Base-by-base conservation (phyloP, 2,113 vertebrate genomes). In the Argyrosomus japonicus region DNA sequence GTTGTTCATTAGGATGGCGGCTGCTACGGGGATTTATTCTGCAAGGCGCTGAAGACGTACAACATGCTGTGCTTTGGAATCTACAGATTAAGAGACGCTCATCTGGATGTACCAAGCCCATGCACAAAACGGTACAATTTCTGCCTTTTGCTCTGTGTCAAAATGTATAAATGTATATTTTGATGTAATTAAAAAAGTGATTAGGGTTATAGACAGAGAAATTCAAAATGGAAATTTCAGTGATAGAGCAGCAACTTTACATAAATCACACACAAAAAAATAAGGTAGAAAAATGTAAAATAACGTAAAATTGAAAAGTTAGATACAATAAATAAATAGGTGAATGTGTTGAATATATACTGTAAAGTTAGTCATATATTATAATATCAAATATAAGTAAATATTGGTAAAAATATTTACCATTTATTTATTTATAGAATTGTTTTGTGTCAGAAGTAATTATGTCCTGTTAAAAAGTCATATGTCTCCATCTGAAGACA, bases 1-100 rank as follows among this genome's bases (percentile, higher is more conserved):
- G 56, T 81, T 85, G 7, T 76, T 86, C 86, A 68, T 75, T 90
- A 99, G 98, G 98, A 99, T 69, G 98, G 98, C 48, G 98, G 98
- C 81, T 99, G 98, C 96, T 99, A 99, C 5, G 98, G 98, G 85
- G 98, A 99, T 91, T 95, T 99, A 23, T 99, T 99, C 95, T 99
- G 98, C 94, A 99, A 99, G 96, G 98, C 98, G 75, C 85, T 99
- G 93, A 99, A 99, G 96, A 99, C 98, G 0, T 99, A 99, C 92
- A 99, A 99, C 94, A 99, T 99, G 98, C 96, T 99, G 93, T 99
- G 98, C 95, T 99, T 99, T 87, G 98, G 98, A 85, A 99, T 99
- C 94, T 99, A 99, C 91, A 97, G 98, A 95, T 94, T 99, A 94
- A 95, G 98, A 95, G 98, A 99, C 87, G 98, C 98, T 85, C 98